phyloP scores from a whole-genome alignment of 1,140 invertebrate genomes.

The Heliothis subflexa region DNA sequence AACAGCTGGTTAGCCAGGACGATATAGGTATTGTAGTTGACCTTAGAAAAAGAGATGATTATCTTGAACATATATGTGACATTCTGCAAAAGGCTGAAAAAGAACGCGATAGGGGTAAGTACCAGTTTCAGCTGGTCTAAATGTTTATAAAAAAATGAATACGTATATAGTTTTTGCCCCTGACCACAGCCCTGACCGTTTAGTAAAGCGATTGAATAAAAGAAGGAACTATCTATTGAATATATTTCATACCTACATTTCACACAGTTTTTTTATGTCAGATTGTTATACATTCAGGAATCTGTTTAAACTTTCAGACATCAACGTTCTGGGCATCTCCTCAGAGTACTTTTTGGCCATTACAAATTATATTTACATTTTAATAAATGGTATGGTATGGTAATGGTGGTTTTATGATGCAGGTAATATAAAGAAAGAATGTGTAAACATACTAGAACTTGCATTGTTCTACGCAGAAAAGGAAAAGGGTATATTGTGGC shows the following conservation, averaged over 20 bases:
- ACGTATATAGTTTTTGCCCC: neutral
- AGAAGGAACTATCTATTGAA: no score
- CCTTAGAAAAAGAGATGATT: slow-evolving; percentile 77
- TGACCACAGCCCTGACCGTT: neutral
- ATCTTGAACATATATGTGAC: slow-evolving; percentile 79
- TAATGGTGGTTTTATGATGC: slow-evolving; percentile 9
- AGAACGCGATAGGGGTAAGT: slow-evolving; percentile 69
- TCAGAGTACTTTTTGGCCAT: no score
- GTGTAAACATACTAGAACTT: slow-evolving; percentile 75
- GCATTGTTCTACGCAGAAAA: slow-evolving; percentile 83
- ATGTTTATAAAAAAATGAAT: neutral
- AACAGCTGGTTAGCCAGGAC: slow-evolving; percentile 76
- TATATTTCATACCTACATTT: no score
- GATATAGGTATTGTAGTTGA: slow-evolving; percentile 81
- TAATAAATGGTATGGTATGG: neutral
- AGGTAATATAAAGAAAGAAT: slow-evolving; percentile 80
- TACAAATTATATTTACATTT: no score
- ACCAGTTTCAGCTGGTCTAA: no score
- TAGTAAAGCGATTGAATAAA: no score
- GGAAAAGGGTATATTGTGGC: slow-evolving; percentile 87
- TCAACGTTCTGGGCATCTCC: no score
- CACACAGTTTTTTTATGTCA: no score
- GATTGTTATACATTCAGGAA: no score
- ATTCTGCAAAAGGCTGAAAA: slow-evolving; percentile 81
- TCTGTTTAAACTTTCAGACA: no score